phyloP scores from a whole-genome alignment of 2,113 vertebrate species.

The Cacatua alba region DNA sequence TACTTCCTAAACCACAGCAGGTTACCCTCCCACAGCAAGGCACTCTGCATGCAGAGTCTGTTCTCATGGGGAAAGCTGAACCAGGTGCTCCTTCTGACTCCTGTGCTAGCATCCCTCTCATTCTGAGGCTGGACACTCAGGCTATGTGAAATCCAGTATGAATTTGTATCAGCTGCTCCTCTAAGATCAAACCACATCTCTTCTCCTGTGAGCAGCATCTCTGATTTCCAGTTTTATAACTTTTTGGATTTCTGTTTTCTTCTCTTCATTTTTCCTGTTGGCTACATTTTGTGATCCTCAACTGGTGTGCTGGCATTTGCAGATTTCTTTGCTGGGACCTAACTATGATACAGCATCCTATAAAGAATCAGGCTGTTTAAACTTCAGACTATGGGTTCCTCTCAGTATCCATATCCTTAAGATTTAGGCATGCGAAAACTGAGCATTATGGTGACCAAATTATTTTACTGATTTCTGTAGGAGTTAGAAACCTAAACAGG shows the following conservation, averaged over 20 bases:
- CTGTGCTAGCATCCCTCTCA: not conserved
- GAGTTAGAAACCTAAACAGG: not conserved
- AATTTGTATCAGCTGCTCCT: not conserved
- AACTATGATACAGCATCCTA: not conserved
- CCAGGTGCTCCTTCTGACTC: not conserved
- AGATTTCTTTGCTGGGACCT: not conserved
- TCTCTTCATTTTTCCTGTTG: not conserved
- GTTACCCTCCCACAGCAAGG: not conserved
- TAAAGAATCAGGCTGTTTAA: not conserved
- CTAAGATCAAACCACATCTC: not conserved
- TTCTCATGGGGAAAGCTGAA: not conserved
- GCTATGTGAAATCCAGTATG: not conserved
- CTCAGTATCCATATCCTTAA: not conserved
- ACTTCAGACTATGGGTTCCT: not conserved
- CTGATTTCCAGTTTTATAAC: not conserved
- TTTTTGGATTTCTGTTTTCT: not conserved
- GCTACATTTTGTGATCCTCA: accelerated
- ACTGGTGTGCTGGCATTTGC: not conserved
- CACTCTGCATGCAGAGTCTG: not conserved
- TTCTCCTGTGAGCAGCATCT: not conserved
- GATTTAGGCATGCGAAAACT: not conserved
- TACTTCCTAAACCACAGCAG: not conserved
- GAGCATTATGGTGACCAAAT: not conserved
- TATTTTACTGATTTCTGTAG: not conserved
- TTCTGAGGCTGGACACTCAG: not conserved